Conservation (phyloP, 2,797 vertebrate genomes). For the Pipistrellus pipistrellus region DNA sequence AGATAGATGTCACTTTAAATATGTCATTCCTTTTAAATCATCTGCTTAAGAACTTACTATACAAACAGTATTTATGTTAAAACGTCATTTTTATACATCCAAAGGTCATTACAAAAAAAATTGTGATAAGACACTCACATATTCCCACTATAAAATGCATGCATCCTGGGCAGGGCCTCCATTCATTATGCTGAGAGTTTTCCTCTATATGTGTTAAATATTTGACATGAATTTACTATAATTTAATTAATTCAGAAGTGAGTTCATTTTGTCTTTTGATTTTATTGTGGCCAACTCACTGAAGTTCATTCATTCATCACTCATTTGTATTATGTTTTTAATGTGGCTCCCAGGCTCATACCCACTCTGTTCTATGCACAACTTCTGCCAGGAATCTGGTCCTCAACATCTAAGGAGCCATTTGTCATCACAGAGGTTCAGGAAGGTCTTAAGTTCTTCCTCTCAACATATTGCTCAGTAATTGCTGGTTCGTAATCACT, state of each 20-base stretch:
- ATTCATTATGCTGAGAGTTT: background rate
- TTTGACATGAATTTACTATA: background rate
- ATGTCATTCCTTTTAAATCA: background rate
- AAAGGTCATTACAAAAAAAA: background rate
- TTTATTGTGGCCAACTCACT: background rate
- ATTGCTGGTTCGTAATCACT: background rate
- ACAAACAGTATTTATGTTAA: background rate
- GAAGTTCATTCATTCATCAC: background rate
- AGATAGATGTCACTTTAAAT: background rate
- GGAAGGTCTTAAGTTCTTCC: background rate
- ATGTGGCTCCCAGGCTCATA: background rate
- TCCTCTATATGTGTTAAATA: background rate
- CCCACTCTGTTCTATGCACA: fast-evolving
- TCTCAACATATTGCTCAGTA: background rate
- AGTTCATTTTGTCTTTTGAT: background rate
- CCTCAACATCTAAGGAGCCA: background rate
- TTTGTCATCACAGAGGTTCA: background rate
- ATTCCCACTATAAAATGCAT: background rate
- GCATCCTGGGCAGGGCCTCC: background rate
- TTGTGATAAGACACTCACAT: background rate
- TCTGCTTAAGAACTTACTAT: background rate
- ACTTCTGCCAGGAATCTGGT: background rate
- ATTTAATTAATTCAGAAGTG: background rate
- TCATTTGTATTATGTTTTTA: too few relatives aligned
- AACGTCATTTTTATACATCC: background rate